Evolutionary conservation across 2,797 vertebrate genomes (phyloP), one percentile per base, ranked within the genome.

Genomic region (Takifugu rubripes): DNA sequence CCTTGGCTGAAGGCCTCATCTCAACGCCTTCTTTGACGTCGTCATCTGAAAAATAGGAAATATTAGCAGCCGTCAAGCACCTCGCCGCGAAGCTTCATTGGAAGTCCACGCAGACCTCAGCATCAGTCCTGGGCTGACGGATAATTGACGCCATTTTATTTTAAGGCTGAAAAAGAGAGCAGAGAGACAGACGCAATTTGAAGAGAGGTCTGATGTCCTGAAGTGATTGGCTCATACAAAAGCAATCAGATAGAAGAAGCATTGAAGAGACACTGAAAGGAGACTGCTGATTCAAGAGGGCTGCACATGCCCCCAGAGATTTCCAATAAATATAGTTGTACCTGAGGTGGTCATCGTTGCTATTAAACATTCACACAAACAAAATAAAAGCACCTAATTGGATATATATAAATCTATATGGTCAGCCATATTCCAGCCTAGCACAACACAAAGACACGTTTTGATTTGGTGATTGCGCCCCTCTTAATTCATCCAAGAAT

Each of bases 211-310:
- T 81, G 76, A 87, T 78, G 70, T 77, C 73, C 63, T 90, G 64
- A 88, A 93, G 88, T 89, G 89, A 92, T 90, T 92, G 88, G 84
- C 83, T 83, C 83, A 79, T 83, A 78, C 69, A 68, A 78, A 81
- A 64, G 86, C 88, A 92, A 92, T 93, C 91, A 92, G 81, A 78
- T 56, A 52, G 74, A 64, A 87, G 81, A 74, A 72, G 74, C 59
- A 31, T 59, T 78, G 65, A 76, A 90, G 87, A 78, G 50, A 31
- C 87, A 74, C 88, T 91, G 81, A 6, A 54, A 64, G 72, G 64
- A 62, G 72, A 27, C 69, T 64, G 80, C 85, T 91, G 90, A 91
- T 92, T 89, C 83, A 72, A 89, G 86, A 87, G 84, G 12, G 43
- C 72, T 29, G 65, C 66, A 73, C 57, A 81, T 61, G 58, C 68